These are phyloP conservation scores for Steromphala cineraria DNA, from an alignment of 2,888 invertebrate genomes.

Conservation along the genomic window DNA sequence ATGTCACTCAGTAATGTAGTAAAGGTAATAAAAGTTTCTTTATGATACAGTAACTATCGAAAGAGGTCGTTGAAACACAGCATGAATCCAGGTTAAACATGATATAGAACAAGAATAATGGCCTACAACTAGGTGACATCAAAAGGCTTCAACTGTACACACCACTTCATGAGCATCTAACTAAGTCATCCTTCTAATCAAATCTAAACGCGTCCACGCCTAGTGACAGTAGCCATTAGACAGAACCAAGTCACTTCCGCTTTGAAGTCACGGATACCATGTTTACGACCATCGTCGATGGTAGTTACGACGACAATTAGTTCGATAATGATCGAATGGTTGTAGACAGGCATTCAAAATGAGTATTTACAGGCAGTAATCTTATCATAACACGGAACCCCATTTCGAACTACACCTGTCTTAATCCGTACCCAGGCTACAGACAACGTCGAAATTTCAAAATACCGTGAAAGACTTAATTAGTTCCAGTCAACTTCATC, in stretches of 20 bases:
- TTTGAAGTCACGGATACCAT: not conserved
- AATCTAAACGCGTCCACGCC: too few relatives aligned
- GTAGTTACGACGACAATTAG: not conserved
- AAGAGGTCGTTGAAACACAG: too few relatives aligned
- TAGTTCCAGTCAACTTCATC: not conserved
- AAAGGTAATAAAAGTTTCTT: too few relatives aligned
- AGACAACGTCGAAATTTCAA: not conserved
- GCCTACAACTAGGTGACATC: too few relatives aligned
- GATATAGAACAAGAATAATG: too few relatives aligned
- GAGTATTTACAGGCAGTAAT: not conserved
- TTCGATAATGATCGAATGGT: not conserved
- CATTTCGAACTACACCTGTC: not conserved
- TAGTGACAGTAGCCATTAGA: too few relatives aligned
- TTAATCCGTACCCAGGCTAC: not conserved
- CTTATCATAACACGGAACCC: not conserved
- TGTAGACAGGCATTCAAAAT: not conserved
- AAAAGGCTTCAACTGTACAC: too few relatives aligned
- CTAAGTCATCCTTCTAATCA: too few relatives aligned
- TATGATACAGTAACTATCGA: too few relatives aligned
- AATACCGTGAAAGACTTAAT: conserved; percentile 2
- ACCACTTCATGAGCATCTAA: too few relatives aligned
- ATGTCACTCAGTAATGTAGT: too few relatives aligned
- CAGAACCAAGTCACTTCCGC: not conserved
- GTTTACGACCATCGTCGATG: not conserved
- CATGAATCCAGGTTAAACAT: too few relatives aligned